Conservation (phyloP, 2,113 vertebrate species). For the Apteryx mantelli region DNA sequence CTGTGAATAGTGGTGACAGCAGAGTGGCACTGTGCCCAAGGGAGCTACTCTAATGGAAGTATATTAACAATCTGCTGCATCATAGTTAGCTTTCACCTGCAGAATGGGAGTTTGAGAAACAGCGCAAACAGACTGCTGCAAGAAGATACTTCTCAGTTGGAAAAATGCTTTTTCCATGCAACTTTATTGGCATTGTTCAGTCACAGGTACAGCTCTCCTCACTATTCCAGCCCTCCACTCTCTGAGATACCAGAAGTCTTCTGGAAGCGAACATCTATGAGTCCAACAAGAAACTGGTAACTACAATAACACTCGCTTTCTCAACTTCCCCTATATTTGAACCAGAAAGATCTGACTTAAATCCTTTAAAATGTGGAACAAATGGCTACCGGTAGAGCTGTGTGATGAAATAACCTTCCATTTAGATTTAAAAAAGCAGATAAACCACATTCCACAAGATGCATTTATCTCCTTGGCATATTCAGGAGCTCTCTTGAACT, state of each 20-base stretch:
- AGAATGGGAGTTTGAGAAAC: fast-evolving
- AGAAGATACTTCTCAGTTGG: background rate
- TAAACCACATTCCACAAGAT: background rate
- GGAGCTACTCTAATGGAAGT: background rate
- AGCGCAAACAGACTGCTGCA: background rate
- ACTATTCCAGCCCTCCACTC: background rate
- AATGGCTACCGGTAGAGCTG: background rate
- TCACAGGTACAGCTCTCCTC: background rate
- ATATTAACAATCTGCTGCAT: background rate
- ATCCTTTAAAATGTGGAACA: background rate
- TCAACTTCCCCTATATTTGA: background rate
- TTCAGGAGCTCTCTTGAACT: background rate
- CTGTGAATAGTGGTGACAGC: background rate
- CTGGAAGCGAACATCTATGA: background rate
- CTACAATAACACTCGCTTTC: background rate
- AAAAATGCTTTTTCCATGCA: background rate
- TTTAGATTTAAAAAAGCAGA: background rate
- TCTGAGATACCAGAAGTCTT: background rate
- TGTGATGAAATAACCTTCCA: background rate
- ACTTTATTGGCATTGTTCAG: background rate
- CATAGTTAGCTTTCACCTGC: background rate
- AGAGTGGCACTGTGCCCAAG: background rate
- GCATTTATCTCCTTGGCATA: background rate
- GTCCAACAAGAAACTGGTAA: background rate
- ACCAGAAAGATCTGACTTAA: background rate